Evolutionary conservation across 2,113 vertebrate genomes (phyloP), one percentile per base, ranked within the genome.

Genomic region (Crotophaga sulcirostris): DNA sequence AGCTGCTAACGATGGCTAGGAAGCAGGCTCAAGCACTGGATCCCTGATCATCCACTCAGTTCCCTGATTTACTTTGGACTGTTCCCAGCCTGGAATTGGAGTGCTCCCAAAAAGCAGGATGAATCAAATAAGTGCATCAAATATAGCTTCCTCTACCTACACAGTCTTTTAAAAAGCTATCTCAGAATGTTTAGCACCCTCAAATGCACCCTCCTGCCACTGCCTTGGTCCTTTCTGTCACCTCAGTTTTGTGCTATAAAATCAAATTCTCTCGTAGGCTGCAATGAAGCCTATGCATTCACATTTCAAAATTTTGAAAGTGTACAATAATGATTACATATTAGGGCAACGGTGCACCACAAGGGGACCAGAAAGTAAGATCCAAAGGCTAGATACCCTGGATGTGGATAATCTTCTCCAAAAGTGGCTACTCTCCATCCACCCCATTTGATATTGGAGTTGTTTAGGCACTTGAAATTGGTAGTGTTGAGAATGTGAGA

Each of bases 101-200:
- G 17, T 42, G 44, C 44, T 95, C 58, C 72, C 84, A 88, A 86
- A 88, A 51, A 42, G 9, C 40, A 64, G 44, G 44, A 67, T 88
- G 79, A 90, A 86, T 88, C 13, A 33, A 85, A 70, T 28, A n/a
- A 68, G 42, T 55, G 42, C 62, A 67, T 83, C 47, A 79, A 86
- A 92, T 90, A 88, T 79, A 95, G 67, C 67, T 86, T 88, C 72
- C 34, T 83, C 89, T 83, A 51, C 62, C 70, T 79, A 88, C 79
- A 2, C 66, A 75, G 16, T 51, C 84, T 79, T 92, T 58, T 12
- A 58, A 78, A 90, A 73, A 58, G 25, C 38, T 55, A 4, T n/a
- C 60, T 90, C 38, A 85, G 66, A 62, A 52, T 67, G 9, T 49
- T 92, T 67, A 72, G 44, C 16, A n/a, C 89, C 83, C 85, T 82